Evolutionary conservation across 2,888 invertebrate genomes (phyloP).

Genomic region (Dynastes tityus): DNA sequence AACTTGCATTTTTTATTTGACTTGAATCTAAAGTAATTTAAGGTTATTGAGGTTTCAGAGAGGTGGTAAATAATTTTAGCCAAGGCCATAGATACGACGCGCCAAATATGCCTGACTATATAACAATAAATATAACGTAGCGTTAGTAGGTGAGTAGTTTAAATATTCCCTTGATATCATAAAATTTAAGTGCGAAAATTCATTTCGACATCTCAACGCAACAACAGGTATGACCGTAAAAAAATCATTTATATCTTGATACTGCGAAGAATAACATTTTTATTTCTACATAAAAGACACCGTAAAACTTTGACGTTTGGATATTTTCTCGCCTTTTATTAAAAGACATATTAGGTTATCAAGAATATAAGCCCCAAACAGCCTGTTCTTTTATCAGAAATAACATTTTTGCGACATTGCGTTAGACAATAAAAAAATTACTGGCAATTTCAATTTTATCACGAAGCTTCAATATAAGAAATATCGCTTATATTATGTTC

Average conservation of each 20-base stretch:
- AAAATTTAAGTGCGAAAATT: too few relatives aligned
- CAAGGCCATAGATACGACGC: too few relatives aligned
- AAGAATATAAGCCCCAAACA: neutral
- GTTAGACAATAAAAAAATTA: neutral
- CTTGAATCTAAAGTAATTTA: too few relatives aligned
- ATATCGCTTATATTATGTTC: too few relatives aligned
- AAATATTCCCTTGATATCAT: too few relatives aligned
- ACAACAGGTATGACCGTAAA: constrained; percentile 5
- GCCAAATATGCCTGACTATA: too few relatives aligned
- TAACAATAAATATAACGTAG: too few relatives aligned
- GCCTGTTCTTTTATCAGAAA: neutral
- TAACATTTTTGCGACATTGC: neutral
- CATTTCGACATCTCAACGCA: neutral
- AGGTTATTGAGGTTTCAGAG: too few relatives aligned
- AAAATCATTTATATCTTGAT: constrained; percentile 2
- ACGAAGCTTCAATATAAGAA: neutral
- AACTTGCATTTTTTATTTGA: too few relatives aligned
- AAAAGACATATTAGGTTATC: constrained; percentile 1
- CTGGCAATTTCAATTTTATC: neutral
- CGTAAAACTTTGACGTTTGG: neutral
- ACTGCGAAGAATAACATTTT: constrained; percentile 10
- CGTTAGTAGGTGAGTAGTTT: too few relatives aligned
- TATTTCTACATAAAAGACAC: neutral
- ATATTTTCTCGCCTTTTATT: neutral
- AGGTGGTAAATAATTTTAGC: too few relatives aligned